These are phyloP conservation scores for Ochropleura leucogaster DNA, from an alignment of 2,888 invertebrate species.

Conservation along the genomic window DNA sequence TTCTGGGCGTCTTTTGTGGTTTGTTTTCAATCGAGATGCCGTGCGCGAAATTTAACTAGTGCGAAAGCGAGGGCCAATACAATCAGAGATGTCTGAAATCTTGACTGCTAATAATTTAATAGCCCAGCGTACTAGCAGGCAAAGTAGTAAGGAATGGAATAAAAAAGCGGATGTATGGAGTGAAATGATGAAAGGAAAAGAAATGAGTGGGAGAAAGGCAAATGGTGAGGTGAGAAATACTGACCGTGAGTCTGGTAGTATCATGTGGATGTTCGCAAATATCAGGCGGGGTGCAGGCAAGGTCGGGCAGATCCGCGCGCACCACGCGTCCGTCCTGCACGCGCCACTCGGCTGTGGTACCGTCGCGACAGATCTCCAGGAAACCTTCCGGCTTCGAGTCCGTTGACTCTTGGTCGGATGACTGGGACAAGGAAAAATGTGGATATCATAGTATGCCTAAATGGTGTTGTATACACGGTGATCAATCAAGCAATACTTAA, in stretches of 20 bases:
- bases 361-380: constrained; percentile 91
- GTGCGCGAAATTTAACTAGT: not conserved
- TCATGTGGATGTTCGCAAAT: constrained; percentile 70
- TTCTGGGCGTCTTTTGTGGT: not conserved
- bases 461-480: not conserved
- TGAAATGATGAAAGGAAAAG: not conserved
- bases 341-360: constrained; percentile 91
- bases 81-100: not conserved
- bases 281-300: constrained; percentile 92
- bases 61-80: not conserved
- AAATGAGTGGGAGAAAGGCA: not conserved
- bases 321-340: constrained; percentile 88
- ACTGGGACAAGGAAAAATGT: constrained; percentile 65
- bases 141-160: not conserved
- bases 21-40: not conserved
- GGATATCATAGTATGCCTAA: not conserved
- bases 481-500: too few relatives aligned
- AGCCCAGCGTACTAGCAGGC: not conserved
- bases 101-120: not conserved
- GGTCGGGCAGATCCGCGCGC: constrained; percentile 89
- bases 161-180: not conserved
- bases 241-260: constrained; percentile 76
- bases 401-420: constrained; percentile 71
- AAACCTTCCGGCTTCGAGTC: constrained; percentile 80
- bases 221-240: constrained; percentile 43